Base-by-base conservation (phyloP, 2,888 invertebrate species). In the Theristus sp. region DNA sequence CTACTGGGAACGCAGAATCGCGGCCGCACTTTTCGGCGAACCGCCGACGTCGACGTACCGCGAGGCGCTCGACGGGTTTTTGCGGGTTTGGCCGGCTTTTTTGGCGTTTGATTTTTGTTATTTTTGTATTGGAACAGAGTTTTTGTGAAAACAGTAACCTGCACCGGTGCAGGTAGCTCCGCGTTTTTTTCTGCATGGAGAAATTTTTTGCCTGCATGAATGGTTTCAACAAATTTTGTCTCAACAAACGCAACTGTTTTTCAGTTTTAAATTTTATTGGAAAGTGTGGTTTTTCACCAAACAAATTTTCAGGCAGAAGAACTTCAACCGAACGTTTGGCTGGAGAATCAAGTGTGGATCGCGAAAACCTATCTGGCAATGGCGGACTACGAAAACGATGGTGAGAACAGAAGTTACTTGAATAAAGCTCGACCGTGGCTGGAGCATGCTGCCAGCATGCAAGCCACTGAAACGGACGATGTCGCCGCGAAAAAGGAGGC, bases 1-100 rank as follows among this genome's bases (percentile, higher is more conserved):
- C 38, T 84, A 84, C 83, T 71, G 83, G 60, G 84, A 85, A 70
- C 78, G 82, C 63, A 82, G 81, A 75, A 72, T 83, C 22, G 84
- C 84, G 6, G 74, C 81, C 6, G 79, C 83, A 6, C 70, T 85
- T 38, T 83, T 81, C 73, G 80, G 81, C 1, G 80, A 81, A 61
- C 80, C 82, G n/a, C 84, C 84, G 13, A 76, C 74, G 61, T 79
- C 81, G 1, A 81, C 82, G 0, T 79, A 80, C 60, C 77, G 81
- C 55, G 84, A 84, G 63, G 83, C 84, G 1, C 73, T 83, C 29
- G 68, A 73, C 24, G 66, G 73, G 61, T 76, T 76, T 64, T 61
- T 73, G 24, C 66, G 73, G 69, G 75, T 66, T 54, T 26, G n/a
- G n/a, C n/a, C n/a, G n/a, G n/a, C n/a, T n/a, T n/a, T n/a, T n/a